phyloP scores from a whole-genome alignment of 2,113 vertebrate genomes.

The Pedionomus torquatus region DNA sequence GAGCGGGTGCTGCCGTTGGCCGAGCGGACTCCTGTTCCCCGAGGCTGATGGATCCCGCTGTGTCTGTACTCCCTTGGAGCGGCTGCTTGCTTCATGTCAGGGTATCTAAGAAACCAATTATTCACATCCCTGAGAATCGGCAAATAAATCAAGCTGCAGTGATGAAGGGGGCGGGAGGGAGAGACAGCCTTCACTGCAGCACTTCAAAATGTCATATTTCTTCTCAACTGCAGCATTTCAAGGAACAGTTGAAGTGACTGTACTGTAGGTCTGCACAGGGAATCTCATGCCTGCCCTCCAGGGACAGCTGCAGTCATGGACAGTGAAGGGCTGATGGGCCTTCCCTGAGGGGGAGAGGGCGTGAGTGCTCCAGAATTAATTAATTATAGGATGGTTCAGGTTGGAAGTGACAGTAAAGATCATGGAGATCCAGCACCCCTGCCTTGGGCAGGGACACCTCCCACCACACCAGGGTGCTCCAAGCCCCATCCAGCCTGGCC shows the following conservation, averaged over 20 bases:
- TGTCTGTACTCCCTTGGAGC: not conserved
- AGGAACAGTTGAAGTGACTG: not conserved
- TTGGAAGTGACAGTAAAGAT: not conserved
- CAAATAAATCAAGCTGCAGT: not conserved
- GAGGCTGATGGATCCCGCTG: not conserved
- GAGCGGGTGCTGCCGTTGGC: not conserved
- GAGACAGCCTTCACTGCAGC: not conserved
- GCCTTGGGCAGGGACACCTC: not conserved
- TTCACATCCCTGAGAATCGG: not conserved
- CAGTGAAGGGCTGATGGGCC: not conserved
- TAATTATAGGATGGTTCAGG: not conserved
- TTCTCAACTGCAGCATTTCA: not conserved
- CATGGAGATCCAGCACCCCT: not conserved
- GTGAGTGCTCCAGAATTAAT: no score
- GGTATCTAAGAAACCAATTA: not conserved
- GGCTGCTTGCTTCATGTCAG: not conserved
- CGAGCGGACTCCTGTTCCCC: not conserved
- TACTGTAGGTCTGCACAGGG: accelerated
- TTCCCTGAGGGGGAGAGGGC: accelerated
- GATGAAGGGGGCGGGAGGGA: not conserved
- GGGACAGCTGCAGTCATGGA: not conserved
- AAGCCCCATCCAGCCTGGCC: no score
- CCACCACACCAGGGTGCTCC: no score
- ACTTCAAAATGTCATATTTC: accelerated
- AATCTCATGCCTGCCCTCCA: not conserved